phyloP scores from a whole-genome alignment of 2,113 vertebrate genomes.

The Numida meleagris region DNA sequence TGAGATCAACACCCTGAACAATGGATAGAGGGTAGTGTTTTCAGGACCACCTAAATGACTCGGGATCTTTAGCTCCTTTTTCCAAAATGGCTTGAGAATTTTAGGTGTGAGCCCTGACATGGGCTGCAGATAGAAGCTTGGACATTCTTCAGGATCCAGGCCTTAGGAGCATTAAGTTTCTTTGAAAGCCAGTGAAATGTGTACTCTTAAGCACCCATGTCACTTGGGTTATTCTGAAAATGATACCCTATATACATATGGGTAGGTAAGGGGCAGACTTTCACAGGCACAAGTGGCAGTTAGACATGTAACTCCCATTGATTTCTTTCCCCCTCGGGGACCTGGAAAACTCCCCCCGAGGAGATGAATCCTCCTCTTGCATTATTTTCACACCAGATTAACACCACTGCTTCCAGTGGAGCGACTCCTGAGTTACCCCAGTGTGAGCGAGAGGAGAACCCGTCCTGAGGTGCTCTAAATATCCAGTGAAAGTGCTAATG shows the following conservation, averaged over 20 bases:
- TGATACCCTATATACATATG: constrained; percentile 67
- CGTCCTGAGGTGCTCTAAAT: constrained; percentile 73
- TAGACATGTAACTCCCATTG: constrained; percentile 73
- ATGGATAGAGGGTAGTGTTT: constrained; percentile 60
- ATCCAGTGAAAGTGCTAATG: constrained; percentile 70
- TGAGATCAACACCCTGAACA: constrained; percentile 70
- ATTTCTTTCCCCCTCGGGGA: constrained; percentile 61
- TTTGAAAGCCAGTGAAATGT: constrained; percentile 10
- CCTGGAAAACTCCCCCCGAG: constrained; percentile 59
- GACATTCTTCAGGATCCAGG: constrained; percentile 7
- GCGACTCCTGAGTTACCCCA: constrained; percentile 64
- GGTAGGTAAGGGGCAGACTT: constrained; percentile 70
- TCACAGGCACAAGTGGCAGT: constrained; percentile 75
- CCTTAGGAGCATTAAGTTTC: background rate
- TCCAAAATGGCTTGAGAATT: background rate
- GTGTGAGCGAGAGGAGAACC: constrained; percentile 70
- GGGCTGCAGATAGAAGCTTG: background rate
- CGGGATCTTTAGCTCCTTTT: background rate
- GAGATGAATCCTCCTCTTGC: constrained; percentile 68
- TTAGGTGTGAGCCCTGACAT: background rate
- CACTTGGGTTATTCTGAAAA: constrained; percentile 70
- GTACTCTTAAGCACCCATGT: background rate
- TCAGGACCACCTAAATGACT: constrained; percentile 64
- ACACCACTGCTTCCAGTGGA: constrained; percentile 72
- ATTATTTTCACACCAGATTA: constrained; percentile 60